A percentile compares a stretch with the other conserved stretches of the same genome.
phyloP scores from a whole-genome alignment of 2,888 invertebrate species.

The Chrysina gloriosa region DNA sequence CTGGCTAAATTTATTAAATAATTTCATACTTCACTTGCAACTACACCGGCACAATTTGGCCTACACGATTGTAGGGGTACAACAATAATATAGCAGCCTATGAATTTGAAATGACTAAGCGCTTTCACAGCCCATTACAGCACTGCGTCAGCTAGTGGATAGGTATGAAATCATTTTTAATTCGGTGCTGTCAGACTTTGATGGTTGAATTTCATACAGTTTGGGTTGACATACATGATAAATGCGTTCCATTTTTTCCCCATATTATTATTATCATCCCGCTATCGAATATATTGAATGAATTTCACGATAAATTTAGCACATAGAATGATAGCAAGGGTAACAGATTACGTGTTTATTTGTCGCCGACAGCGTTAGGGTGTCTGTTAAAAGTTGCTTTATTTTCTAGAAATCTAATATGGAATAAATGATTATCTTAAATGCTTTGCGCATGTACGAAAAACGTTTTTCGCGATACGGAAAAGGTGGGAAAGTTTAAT shows the following conservation, averaged over 20 bases:
- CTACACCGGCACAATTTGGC: not conserved
- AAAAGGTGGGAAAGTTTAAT: not conserved
- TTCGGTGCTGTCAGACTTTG: slow-evolving; percentile 27
- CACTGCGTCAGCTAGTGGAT: slow-evolving; percentile 20
- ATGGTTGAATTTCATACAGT: slow-evolving; percentile 34
- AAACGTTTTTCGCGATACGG: not conserved
- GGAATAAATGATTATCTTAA: not conserved
- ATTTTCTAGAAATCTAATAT: not conserved
- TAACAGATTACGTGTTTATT: slow-evolving; percentile 25
- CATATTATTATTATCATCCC: slow-evolving; percentile 28
- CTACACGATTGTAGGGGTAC: not conserved
- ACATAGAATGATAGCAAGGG: slow-evolving; percentile 12
- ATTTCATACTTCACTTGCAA: too few relatives aligned
- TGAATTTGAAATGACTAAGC: slow-evolving; percentile 30
- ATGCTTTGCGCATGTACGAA: not conserved
- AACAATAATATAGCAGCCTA: slow-evolving; percentile 15
- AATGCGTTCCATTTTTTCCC: slow-evolving; percentile 30
- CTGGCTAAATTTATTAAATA: too few relatives aligned
- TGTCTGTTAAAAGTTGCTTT: not conserved
- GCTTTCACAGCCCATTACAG: slow-evolving; percentile 13
- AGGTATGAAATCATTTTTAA: slow-evolving; percentile 36
- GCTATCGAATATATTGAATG: slow-evolving; percentile 32
- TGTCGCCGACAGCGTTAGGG: not conserved
- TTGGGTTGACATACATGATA: slow-evolving; percentile 22
- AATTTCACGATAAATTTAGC: slow-evolving; percentile 35